Base-by-base conservation (phyloP, 23 tunicate species). In the Halocynthia aurantium region DNA sequence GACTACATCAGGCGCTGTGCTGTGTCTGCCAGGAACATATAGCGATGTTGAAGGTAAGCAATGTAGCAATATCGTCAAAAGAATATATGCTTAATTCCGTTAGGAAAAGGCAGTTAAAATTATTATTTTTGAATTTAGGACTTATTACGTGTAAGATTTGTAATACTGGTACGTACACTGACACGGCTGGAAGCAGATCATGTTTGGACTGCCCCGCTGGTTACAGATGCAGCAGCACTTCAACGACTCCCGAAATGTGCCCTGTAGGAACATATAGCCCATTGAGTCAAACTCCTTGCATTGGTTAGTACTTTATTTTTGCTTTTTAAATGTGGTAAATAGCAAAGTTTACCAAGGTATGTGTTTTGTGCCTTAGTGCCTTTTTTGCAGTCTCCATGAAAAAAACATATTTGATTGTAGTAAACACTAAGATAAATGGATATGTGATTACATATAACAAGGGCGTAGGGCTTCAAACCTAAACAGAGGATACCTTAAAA, bases 171-270 rank as follows among this genome's bases (percentile, higher is more conserved):
- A 78, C 87, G 21, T 92, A 92, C 74, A 61, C 87, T 13, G 65
- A 82, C 9, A 12, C 50, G 1, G 83, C 50, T 5, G 84, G 68
- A 6, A 67, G 70, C 11, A 61, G 4, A 6, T 72, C 22, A 51
- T 92, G 98, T 58, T 52, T 50, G 57, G 75, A 78, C 19, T 92
- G 98, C 76, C 92, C 98, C 6, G 88, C 76, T 15, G 98, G 98
- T 7, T 82, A 6, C 87, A 49, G 69, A n/a, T 92, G 98, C 73
- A 64, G 58, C 67, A 52, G 77, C 19, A 82, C 84, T 10, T 67
- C 80, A 7, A 77, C 67, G 5, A 64, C 75, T 44, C 91, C 91
- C 10, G 76, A 50, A 6, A 57, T 61, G 12, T 92, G 98, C 58
- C 69, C 78, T 6, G 72, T 70, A 78, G 98, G 98, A 20, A 81